Percentiles rank a stretch among this genome's conserved stretches.
Evolutionary conservation across 2,113 vertebrate species (phyloP).

Genomic region (Athene cunicularia): DNA sequence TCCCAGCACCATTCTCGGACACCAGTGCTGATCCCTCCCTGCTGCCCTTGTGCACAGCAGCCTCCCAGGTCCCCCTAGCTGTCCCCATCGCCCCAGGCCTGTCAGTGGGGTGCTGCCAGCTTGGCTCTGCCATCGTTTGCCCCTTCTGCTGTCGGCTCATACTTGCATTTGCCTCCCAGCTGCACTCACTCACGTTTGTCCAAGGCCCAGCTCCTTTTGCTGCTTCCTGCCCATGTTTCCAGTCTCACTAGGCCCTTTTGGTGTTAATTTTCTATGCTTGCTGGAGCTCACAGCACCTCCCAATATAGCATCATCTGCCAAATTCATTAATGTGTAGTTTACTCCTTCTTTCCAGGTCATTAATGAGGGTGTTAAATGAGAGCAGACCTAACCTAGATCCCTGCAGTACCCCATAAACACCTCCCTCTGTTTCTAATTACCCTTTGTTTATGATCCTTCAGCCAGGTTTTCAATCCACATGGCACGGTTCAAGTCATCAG

Average conservation of each 20-base stretch:
- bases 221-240: background rate
- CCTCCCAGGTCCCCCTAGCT: background rate
- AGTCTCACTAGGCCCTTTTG: constrained; percentile 35
- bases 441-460: constrained; percentile 70
- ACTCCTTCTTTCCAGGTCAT: constrained; percentile 70
- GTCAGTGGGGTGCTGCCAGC: background rate
- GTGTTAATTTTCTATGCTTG: constrained; percentile 53
- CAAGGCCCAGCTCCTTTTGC: background rate
- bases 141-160: background rate
- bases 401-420: constrained; percentile 64
- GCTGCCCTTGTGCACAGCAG: accelerated
- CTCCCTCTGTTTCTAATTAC: constrained; percentile 71
- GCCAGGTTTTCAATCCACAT: constrained; percentile 51
- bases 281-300: constrained; percentile 56
- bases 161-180: background rate
- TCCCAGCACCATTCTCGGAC: too few species aligned
- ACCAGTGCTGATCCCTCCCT: accelerated
- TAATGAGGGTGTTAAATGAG: constrained; percentile 72
- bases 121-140: background rate
- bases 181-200: background rate
- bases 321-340: constrained; percentile 70
- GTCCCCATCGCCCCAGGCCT: background rate
- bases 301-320: constrained; percentile 65
- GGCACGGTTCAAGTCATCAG: constrained; percentile 50
- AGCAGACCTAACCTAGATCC: constrained; percentile 63